These are phyloP conservation scores for Acanthiza pusilla DNA, from an alignment of 2,797 vertebrate species.

Conservation along the genomic window DNA sequence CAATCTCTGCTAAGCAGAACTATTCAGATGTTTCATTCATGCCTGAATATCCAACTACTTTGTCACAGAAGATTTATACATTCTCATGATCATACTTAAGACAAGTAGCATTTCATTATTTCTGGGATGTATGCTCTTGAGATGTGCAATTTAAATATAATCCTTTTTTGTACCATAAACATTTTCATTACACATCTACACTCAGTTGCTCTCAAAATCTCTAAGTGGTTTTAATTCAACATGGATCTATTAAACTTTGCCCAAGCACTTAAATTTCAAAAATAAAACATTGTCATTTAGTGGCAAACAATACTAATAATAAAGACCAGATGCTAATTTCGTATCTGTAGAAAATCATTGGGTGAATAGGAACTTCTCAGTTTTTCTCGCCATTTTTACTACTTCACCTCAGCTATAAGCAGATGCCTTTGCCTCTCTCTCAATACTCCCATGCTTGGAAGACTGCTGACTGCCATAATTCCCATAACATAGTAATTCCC, in stretches of 20 bases:
- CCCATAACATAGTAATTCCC: background rate
- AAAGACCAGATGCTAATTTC: background rate
- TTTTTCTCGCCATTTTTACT: background rate
- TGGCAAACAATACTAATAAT: background rate
- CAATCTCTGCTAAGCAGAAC: background rate
- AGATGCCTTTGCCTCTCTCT: background rate
- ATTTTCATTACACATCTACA: background rate
- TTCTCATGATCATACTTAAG: background rate
- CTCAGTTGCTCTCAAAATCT: background rate
- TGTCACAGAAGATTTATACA: background rate
- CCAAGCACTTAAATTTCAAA: background rate
- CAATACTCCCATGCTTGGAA: background rate
- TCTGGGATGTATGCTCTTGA: background rate
- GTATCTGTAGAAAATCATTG: background rate
- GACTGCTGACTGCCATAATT: rapidly evolving
- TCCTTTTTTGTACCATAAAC: background rate
- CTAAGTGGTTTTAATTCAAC: background rate
- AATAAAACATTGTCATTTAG: background rate
- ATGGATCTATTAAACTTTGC: background rate
- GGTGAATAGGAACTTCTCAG: background rate
- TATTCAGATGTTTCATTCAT: background rate
- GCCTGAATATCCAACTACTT: background rate
- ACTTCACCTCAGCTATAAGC: background rate
- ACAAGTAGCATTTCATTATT: background rate
- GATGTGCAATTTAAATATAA: background rate